phyloP scores from a whole-genome alignment of 2,113 vertebrate species.

The Chionis minor region DNA sequence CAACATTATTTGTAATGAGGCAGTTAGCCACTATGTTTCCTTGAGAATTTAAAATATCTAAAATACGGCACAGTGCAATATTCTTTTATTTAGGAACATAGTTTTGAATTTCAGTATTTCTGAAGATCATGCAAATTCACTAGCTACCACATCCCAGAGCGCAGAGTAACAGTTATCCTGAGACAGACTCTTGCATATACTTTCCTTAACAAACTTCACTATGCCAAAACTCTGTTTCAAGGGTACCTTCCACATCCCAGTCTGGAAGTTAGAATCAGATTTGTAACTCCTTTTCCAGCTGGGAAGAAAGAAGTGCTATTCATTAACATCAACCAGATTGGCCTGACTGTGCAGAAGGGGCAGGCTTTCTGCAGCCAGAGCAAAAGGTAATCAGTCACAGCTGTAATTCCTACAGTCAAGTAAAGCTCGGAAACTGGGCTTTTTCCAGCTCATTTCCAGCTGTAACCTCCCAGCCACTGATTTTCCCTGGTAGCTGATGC shows the following conservation, averaged over 20 bases:
- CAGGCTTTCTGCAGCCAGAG: background rate
- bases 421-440: background rate
- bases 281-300: background rate
- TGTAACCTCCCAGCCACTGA: background rate
- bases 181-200: background rate
- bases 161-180: background rate
- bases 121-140: background rate
- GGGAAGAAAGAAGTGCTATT: background rate
- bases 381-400: background rate
- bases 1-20: slow-evolving; percentile 5
- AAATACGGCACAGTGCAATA: background rate
- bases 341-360: background rate
- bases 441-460: background rate
- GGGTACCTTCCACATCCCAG: background rate
- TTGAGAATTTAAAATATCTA: background rate
- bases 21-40: background rate
- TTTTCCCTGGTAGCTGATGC: background rate
- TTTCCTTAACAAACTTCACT: background rate
- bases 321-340: background rate
- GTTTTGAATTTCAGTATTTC: background rate
- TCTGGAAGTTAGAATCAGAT: background rate
- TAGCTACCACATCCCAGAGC: background rate
- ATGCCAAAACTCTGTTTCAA: background rate
- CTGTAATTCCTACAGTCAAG: background rate
- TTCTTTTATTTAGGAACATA: background rate